A percentile compares a stretch with the other conserved stretches of the same genome.
Evolutionary conservation across 2,888 invertebrate genomes (phyloP).

Genomic region (Disparrhopalites patrizii): DNA sequence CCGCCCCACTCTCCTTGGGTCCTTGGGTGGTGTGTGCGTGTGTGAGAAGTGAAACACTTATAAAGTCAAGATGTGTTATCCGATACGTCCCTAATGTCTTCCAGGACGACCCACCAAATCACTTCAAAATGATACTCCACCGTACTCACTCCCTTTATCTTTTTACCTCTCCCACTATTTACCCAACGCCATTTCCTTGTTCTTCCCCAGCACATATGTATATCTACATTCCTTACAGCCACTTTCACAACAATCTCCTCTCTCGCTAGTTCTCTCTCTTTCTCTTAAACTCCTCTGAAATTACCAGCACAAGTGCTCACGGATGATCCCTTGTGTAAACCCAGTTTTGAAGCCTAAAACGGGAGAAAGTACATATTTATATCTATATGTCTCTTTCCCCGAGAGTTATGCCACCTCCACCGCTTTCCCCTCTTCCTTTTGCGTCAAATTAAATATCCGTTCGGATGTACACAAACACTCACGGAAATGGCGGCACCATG

Average conservation of each 20-base stretch:
- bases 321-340: no score
- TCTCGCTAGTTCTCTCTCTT: not conserved
- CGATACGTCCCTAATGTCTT: slow-evolving; percentile 26
- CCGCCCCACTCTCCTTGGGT: not conserved
- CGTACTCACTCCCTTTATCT: slow-evolving; percentile 4
- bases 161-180: slow-evolving; percentile 4
- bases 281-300: not conserved
- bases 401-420: no score
- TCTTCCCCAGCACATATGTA: not conserved
- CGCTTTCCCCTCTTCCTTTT: not conserved
- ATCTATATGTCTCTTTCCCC: no score
- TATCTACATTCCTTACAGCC: not conserved
- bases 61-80: slow-evolving; percentile 28
- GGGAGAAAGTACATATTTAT: no score
- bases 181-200: slow-evolving; percentile 20
- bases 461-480: no score
- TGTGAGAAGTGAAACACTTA: slow-evolving; percentile 27
- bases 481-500: no score
- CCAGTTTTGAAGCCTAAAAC: no score
- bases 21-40: not conserved
- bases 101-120: slow-evolving; percentile 26
- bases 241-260: slow-evolving; percentile 1
- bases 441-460: slow-evolving; percentile 3
- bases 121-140: slow-evolving; percentile 23
- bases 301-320: no score